Base-by-base conservation (phyloP, 2,113 vertebrate genomes). In the Aegypius monachus region DNA sequence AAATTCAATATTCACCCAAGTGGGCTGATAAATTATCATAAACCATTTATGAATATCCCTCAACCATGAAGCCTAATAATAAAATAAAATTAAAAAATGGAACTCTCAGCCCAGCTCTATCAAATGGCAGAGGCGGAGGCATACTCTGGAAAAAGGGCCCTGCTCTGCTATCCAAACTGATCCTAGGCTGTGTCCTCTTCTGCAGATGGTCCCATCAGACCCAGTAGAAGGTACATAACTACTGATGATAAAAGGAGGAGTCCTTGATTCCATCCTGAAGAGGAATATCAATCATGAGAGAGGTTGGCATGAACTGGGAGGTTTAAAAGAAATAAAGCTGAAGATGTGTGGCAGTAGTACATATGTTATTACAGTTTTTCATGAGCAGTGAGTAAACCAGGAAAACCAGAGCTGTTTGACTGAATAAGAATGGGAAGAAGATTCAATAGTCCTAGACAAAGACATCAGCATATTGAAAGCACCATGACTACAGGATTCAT, bases 31-130 rank as follows among this genome's bases (percentile, higher is more conserved):
- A 97, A 98, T 97, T 94, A 96, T 96, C 94, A 96, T 96, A 97
- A 97, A 97, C 94, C 96, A 97, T 96, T 98, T 97, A 97, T 96
- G 97, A 97, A 97, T 97, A 97, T 97, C 91, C 96, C 68, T 97
- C 94, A 96, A 96, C 81, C 97, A 96, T 97, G 96, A 97, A 97
- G 92, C 81, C 90, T 94, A 97, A 81, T 96, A 97, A 97, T 93
- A 96, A 97, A 96, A 97, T 96, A 97, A 97, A 97, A 95, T 95
- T 95, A 29, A 94, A 96, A 95, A 93, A 91, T 7, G 9, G 48
- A 90, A 75, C 86, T 94, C 93, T 96, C 72, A 88, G 75, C 63
- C 66, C 67, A 45, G 93, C 29, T 92, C 77, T 81, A 68, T 88
- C 88, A 80, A 96, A 47, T 4, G 15, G 66, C 74, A 79, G 66